These are phyloP conservation scores for Xanthorhoe designata DNA, from an alignment of 2,888 invertebrate species.

Conservation along the genomic window DNA sequence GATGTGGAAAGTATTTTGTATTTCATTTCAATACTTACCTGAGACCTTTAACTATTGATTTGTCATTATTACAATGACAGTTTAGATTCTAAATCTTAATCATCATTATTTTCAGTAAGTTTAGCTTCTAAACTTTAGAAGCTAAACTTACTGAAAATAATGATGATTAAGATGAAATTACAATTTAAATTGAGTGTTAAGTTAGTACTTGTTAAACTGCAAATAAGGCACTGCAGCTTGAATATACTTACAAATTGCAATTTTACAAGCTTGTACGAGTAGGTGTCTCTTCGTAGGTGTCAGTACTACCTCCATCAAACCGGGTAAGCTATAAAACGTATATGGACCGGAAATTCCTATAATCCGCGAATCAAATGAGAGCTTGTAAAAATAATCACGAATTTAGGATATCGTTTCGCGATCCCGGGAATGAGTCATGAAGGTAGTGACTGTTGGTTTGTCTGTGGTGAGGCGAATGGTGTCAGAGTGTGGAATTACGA, in stretches of 20 bases:
- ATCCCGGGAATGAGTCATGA: slow-evolving; percentile 28
- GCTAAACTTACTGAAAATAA: too few species aligned
- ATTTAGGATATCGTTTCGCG: slow-evolving; percentile 29
- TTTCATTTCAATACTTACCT: slow-evolving; percentile 37
- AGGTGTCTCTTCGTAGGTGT: not conserved
- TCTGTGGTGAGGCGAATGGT: slow-evolving; percentile 26
- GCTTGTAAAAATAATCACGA: slow-evolving; percentile 31
- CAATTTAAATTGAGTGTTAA: too few species aligned
- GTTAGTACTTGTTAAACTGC: too few species aligned
- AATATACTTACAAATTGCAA: too few species aligned
- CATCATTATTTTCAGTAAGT: too few species aligned
- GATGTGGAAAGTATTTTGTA: slow-evolving; percentile 59
- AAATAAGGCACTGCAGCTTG: too few species aligned
- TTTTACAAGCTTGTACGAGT: not conserved
- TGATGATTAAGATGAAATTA: too few species aligned
- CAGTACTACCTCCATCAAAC: slow-evolving; percentile 5
- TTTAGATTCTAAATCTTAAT: too few species aligned
- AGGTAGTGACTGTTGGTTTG: slow-evolving; percentile 20
- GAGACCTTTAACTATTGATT: too few species aligned
- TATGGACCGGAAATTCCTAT: slow-evolving; percentile 33
- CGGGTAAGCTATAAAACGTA: slow-evolving; percentile 25
- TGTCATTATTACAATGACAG: too few species aligned
- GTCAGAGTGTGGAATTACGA: not conserved
- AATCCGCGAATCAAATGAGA: slow-evolving; percentile 24
- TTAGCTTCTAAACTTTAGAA: too few species aligned